These are phyloP conservation scores for Agrilus planipennis DNA, from an alignment of 1,140 invertebrate genomes.

Conservation along the genomic window DNA sequence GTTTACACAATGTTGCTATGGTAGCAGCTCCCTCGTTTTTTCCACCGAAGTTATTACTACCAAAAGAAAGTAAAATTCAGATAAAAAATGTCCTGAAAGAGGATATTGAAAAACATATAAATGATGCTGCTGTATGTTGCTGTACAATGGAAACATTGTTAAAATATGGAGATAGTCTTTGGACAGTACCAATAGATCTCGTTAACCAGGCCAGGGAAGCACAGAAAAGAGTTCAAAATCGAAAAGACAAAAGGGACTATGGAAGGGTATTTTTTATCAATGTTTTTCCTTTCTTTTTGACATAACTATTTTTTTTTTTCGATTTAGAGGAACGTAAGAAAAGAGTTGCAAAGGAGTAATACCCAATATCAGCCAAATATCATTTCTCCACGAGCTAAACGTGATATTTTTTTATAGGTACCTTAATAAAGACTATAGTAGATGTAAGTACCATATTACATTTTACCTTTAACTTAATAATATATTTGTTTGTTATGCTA, in stretches of 20 bases:
- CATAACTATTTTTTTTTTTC: slow-evolving; percentile 4
- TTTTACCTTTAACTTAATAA: no score
- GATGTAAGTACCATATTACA: no score
- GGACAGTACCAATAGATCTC: slow-evolving; percentile 62
- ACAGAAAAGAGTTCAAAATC: slow-evolving; percentile 25
- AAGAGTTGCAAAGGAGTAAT: slow-evolving; percentile 29
- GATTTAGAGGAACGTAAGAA: slow-evolving; percentile 24
- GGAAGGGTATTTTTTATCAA: slow-evolving; percentile 14
- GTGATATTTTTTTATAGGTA: no score
- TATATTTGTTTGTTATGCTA: no score
- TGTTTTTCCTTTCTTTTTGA: background rate
- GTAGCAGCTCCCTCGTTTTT: slow-evolving; percentile 87
- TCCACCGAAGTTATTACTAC: slow-evolving; percentile 50
- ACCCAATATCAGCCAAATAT: slow-evolving; percentile 31
- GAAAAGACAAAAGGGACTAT: slow-evolving; percentile 22
- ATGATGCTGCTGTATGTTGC: slow-evolving; percentile 27
- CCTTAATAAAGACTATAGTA: no score
- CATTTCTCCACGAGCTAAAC: no score
- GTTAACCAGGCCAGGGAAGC: slow-evolving; percentile 49
- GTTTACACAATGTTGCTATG: slow-evolving; percentile 80
- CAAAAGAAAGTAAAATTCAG: slow-evolving; percentile 15
- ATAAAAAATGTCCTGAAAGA: slow-evolving; percentile 17
- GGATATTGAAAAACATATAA: slow-evolving; percentile 26
- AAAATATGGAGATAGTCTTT: slow-evolving; percentile 48
- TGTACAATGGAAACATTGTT: slow-evolving; percentile 27